These are phyloP conservation scores for Phlogophora meticulosa DNA, from an alignment of 2,888 invertebrate genomes.

Conservation along the genomic window DNA sequence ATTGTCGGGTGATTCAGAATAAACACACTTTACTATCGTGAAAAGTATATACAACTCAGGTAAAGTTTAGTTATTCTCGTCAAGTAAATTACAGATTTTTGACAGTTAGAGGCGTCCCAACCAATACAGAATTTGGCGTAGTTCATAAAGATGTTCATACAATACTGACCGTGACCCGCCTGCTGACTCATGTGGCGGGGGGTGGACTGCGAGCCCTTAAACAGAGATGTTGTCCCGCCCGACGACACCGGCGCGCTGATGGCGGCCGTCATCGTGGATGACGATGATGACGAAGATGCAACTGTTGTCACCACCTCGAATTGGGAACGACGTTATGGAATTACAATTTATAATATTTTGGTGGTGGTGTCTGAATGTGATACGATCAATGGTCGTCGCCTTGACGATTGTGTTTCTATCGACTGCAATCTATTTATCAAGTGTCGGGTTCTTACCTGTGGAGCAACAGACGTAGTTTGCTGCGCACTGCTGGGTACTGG, in stretches of 20 bases:
- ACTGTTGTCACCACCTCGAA: conserved; percentile 80
- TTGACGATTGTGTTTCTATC: too few relatives aligned
- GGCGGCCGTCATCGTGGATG: conserved; percentile 74
- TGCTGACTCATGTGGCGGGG: conserved; percentile 79
- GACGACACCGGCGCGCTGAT: conserved; percentile 72
- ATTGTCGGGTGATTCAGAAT: too few relatives aligned
- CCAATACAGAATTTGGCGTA: conserved; percentile 21
- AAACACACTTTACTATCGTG: too few relatives aligned
- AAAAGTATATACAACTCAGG: too few relatives aligned
- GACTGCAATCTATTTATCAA: background rate
- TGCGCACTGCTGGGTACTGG: conserved; percentile 75
- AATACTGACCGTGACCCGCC: conserved; percentile 76
- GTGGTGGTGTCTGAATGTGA: background rate
- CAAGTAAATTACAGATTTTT: too few relatives aligned
- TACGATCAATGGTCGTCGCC: too few relatives aligned
- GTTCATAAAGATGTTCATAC: conserved; percentile 38
- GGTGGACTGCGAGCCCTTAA: conserved; percentile 78
- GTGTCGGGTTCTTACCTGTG: conserved; percentile 73
- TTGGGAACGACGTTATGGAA: background rate
- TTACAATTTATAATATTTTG: too few relatives aligned
- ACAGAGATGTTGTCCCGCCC: conserved; percentile 67
- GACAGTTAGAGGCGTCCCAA: conserved; percentile 19
- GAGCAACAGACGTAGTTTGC: conserved; percentile 73
- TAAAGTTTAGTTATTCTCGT: too few relatives aligned
- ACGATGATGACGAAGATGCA: conserved; percentile 77